phyloP scores from a whole-genome alignment of 2,888 invertebrate species.

The Stramonita haemastoma region DNA sequence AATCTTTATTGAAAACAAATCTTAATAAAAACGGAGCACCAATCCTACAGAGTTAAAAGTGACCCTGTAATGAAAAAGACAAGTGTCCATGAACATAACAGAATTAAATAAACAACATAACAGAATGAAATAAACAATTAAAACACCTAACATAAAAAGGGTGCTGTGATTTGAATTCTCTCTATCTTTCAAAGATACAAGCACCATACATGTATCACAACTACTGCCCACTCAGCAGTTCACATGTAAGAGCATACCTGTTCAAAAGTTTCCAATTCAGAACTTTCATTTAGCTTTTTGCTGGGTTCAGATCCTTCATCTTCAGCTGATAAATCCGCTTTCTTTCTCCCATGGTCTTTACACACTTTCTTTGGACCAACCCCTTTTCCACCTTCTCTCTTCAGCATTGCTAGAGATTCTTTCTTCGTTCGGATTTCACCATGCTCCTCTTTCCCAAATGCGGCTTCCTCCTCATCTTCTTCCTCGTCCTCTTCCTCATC shows the following conservation, averaged over 20 bases:
- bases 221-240: too few species aligned
- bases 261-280: conserved; percentile 46
- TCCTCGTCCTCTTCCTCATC: conserved; percentile 48
- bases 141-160: too few species aligned
- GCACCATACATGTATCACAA: too few species aligned
- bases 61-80: too few species aligned
- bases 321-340: conserved; percentile 31
- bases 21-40: too few species aligned
- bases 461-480: conserved; percentile 43
- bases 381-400: conserved; percentile 14
- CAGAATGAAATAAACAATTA: too few species aligned
- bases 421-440: neutral
- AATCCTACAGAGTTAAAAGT: too few species aligned
- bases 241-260: conserved; percentile 34
- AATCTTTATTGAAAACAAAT: too few species aligned
- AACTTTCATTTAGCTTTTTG: conserved; percentile 44
- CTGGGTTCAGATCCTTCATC: conserved; percentile 40
- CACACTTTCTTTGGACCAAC: conserved; percentile 41
- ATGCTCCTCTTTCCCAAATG: conserved; percentile 6
- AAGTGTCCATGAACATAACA: too few species aligned
- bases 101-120: too few species aligned
- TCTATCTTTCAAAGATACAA: too few species aligned
- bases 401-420: neutral
- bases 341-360: conserved; percentile 40
- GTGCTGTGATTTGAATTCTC: too few species aligned